Conservation (phyloP, 1,140 invertebrate species). For the Zaprionus africanus region DNA sequence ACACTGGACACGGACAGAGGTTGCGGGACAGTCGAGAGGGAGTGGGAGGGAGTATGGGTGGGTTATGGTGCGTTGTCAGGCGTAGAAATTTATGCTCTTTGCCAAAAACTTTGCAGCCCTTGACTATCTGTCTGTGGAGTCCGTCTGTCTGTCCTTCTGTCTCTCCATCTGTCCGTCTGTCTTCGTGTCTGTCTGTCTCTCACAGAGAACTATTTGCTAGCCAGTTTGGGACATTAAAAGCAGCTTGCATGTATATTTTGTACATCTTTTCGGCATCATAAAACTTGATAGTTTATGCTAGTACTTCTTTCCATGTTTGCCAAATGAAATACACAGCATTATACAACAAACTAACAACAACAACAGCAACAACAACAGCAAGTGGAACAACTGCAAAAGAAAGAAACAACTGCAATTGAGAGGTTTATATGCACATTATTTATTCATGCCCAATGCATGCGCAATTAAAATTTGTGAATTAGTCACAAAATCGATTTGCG, state of each 20-base stretch:
- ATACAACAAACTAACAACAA: slow-evolving; percentile 41
- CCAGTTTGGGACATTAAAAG: slow-evolving; percentile 52
- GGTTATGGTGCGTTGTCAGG: slow-evolving; percentile 55
- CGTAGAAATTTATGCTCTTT: slow-evolving; percentile 79
- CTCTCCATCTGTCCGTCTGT: slow-evolving; percentile 18
- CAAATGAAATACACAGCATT: slow-evolving; percentile 55
- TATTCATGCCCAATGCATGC: slow-evolving; percentile 74
- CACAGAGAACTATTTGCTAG: slow-evolving; percentile 62
- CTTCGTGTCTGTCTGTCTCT: slow-evolving; percentile 31
- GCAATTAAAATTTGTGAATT: slow-evolving; percentile 77
- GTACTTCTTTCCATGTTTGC: slow-evolving; percentile 52
- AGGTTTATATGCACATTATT: slow-evolving; percentile 64
- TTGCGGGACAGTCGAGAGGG: neutral
- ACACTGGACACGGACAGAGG: neutral
- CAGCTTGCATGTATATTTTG: slow-evolving; percentile 65
- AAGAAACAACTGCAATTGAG: slow-evolving; percentile 6
- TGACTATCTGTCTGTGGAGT: slow-evolving; percentile 14
- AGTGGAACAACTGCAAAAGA: slow-evolving; percentile 1
- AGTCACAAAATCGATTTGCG: slow-evolving; percentile 75
- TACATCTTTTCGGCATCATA: slow-evolving; percentile 60
- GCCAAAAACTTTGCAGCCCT: slow-evolving; percentile 66
- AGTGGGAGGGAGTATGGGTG: neutral
- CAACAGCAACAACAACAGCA: neutral
- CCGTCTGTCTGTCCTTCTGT: slow-evolving; percentile 29
- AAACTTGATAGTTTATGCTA: slow-evolving; percentile 76